A percentile compares a stretch with the other conserved stretches of the same genome.
phyloP scores from a whole-genome alignment of 1,140 invertebrate genomes.

The Bilobella aurantiaca region DNA sequence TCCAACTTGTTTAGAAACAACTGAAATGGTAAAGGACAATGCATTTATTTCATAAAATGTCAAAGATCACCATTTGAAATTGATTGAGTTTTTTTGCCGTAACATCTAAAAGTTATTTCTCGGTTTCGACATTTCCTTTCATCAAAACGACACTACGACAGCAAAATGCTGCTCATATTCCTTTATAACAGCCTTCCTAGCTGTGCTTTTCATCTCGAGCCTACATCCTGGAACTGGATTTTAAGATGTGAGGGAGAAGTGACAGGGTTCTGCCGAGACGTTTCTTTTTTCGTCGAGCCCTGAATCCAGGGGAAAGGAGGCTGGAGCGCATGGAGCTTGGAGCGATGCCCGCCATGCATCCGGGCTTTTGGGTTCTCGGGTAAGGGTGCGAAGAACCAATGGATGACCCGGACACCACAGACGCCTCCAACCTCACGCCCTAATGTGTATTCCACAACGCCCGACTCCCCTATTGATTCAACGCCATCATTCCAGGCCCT shows the following conservation, averaged over 20 bases:
- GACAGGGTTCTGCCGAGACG: background rate
- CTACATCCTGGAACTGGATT: background rate
- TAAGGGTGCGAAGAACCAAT: conserved; percentile 34
- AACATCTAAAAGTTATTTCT: no score
- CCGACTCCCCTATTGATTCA: conserved; percentile 35
- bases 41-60: no score
- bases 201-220: background rate
- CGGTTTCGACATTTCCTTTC: no score
- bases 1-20: no score
- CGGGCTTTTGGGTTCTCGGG: conserved; percentile 24
- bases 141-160: no score
- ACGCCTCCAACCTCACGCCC: conserved; percentile 35
- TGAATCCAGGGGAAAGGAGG: background rate
- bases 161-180: no score
- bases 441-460: conserved; percentile 34
- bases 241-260: background rate
- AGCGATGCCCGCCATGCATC: conserved; percentile 30
- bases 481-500: conserved; percentile 25
- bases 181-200: no score
- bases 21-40: no score
- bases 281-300: background rate
- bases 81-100: no score
- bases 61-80: no score
- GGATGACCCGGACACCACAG: conserved; percentile 35
- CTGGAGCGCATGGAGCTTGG: conserved; percentile 34